Evolutionary conservation across 2,888 invertebrate species (phyloP), one percentile per base, ranked within the genome.

Genomic region (Synergus umbraculus): DNA sequence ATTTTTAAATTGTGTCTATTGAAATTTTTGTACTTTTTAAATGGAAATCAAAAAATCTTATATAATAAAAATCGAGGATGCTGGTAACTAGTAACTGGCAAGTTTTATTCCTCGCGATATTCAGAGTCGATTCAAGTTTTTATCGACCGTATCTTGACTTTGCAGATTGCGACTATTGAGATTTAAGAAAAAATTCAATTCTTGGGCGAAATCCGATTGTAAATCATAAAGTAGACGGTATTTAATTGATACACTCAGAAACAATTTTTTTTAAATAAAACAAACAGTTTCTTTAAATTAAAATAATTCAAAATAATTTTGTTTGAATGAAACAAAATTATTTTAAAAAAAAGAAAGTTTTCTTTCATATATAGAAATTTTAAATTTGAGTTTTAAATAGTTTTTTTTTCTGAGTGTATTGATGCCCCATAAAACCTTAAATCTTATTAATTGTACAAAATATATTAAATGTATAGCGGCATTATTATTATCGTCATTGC

Each of bases 381-480:
- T n/a, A n/a, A n/a, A n/a, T n/a, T n/a, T n/a, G n/a, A n/a, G n/a
- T n/a, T n/a, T n/a, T n/a, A n/a, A n/a, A n/a, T n/a, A n/a, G n/a
- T n/a, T n/a, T n/a, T n/a, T n/a, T n/a, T n/a, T n/a, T n/a, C n/a
- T n/a, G n/a, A n/a, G n/a, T n/a, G n/a, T n/a, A n/a, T n/a, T n/a
- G n/a, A n/a, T 88, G 83, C 81, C 18, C 4, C 44, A 86, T 87
- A 83, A 78, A 84, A 82, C 46, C 88, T 88, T 82, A 89, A 90
- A 90, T 88, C 88, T 89, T 90, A 89, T 86, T 84, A 79, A 89
- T 86, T 90, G 90, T 90, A 90, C 89, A 90, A 90, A 90, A 87
- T 89, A 90, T 85, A 85, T 89, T 89, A 89, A 88, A 88, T 88
- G 87, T 89, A 88, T 90, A 90, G 86, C 76, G 83, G 85, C 85